Evolutionary conservation across 2,888 invertebrate species (phyloP), one percentile per base, ranked within the genome.

Genomic region (Hyposoter dolosus): DNA sequence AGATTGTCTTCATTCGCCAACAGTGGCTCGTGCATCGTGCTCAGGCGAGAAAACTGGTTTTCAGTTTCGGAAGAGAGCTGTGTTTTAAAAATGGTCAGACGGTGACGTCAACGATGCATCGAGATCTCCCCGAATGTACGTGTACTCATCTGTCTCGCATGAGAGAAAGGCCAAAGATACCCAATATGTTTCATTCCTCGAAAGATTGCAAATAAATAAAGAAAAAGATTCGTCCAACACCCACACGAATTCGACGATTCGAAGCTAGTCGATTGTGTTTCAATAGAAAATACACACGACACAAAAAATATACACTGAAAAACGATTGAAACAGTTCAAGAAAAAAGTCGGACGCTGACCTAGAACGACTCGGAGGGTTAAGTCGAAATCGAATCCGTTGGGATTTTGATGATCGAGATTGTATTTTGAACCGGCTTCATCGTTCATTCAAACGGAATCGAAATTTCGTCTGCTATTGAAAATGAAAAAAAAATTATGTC

Each of bases 41-140:
- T 65, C 56, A 43, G 77, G 82, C 83, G 89, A 90, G 91, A 90
- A 92, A 93, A 93, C 93, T 91, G 92, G 93, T 93, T 93, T 91
- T 90, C 89, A 88, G 89, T 91, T 92, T 92, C 89, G 90, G 91
- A 90, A 90, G 90, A 91, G 91, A 56, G 47, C 28, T 35, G 75
- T 32, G 76, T 79, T 90, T 89, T 89, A 91, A 91, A 93, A 91
- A 93, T 93, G 90, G 91, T 90, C 91, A 92, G 93, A 93, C 93
- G 89, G 85, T 93, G 93, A 93, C 92, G 92, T 93, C 93, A 92
- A 82, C 89, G 75, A 84, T 85, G 86, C 88, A 89, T 65, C 86
- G 84, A 85, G 83, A 69, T 83, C 83, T 83, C 76, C 66, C 69
- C 77, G 78, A 82, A 66, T 71, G 50, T 80, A 40, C 81, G 71